Evolutionary conservation across 2,888 invertebrate species (phyloP), one percentile per base, ranked within the genome.

Genomic region (Tetanocera ferruginea): DNA sequence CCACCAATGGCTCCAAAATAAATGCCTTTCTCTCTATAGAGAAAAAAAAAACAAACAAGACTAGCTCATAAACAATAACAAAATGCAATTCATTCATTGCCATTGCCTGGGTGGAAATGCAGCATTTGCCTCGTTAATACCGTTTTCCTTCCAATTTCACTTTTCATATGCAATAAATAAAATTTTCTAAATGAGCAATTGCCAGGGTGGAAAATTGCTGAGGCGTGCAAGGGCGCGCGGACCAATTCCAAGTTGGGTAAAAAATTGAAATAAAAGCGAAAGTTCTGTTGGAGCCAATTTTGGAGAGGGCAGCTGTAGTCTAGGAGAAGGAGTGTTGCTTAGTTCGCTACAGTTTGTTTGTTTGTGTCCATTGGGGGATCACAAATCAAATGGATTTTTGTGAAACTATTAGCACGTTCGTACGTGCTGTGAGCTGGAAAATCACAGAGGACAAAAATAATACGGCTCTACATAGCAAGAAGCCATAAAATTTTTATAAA

Each of bases 111-210:
- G 43, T 43, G 43, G 43, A 43, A 43, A 43, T 43, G 43, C 43
- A 43, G 43, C 6, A 43, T 71, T n/a, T n/a, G 55, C 62, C 73
- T 67, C 49, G 57, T 73, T 43, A n/a, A 31, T 73, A 5, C 23
- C 62, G 5, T 25, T 17, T 64, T 51, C 31, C 74, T 51, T 19
- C 64, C 28, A 25, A 64, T 74, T 64, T 74, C 74, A 74, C 74
- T 74, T 67, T 74, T 74, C 74, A 64, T 74, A 66, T 64, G 74
- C 74, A 49, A 74, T 74, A 75, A 75, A 75, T 75, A 75, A 75
- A 75, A 75, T 75, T 75, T 75, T 55, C 75, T 28, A 66, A 73
- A 52, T 57, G 64, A 60, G 55, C 34, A 34, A 52, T 67, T 67
- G 55, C 25, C 57, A 37, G 67, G 75, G 75, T 67, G 75, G 60